These are phyloP conservation scores for Callipepla squamata DNA, from an alignment of 2,113 vertebrate species.

Conservation along the genomic window DNA sequence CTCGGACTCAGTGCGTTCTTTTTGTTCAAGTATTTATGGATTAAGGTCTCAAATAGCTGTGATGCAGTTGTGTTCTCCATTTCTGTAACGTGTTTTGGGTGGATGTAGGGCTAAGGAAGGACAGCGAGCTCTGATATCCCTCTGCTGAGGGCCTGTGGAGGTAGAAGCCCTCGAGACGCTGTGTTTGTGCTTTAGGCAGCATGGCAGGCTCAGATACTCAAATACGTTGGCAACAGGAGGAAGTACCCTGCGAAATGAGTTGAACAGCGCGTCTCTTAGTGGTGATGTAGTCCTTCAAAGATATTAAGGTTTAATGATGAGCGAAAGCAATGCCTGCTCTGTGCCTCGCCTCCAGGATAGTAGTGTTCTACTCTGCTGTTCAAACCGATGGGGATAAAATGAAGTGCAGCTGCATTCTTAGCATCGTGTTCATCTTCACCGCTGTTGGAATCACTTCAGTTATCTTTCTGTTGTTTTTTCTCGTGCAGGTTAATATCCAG, in stretches of 20 bases:
- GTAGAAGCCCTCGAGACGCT: background rate
- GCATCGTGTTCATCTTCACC: background rate
- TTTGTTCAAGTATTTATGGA: background rate
- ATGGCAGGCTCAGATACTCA: slow-evolving; percentile 26
- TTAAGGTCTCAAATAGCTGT: background rate
- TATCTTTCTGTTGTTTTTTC: background rate
- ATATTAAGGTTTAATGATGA: background rate
- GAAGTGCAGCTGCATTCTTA: background rate
- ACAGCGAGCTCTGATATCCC: background rate
- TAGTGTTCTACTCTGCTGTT: background rate
- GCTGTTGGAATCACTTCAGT: background rate
- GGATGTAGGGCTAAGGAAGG: background rate
- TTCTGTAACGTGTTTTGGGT: background rate
- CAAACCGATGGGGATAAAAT: slow-evolving; percentile 7
- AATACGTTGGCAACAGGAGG: slow-evolving; percentile 1
- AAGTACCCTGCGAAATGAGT: background rate
- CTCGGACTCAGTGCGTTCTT: background rate
- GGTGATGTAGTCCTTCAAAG: slow-evolving; percentile 9
- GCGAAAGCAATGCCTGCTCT: background rate
- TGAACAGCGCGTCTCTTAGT: background rate
- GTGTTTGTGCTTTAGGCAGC: slow-evolving; percentile 21
- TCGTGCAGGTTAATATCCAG: background rate
- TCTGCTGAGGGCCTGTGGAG: background rate
- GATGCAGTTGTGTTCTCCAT: background rate
- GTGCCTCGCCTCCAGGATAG: background rate